Base-by-base conservation (phyloP, 1,140 invertebrate species). In the Fopius arisanus region DNA sequence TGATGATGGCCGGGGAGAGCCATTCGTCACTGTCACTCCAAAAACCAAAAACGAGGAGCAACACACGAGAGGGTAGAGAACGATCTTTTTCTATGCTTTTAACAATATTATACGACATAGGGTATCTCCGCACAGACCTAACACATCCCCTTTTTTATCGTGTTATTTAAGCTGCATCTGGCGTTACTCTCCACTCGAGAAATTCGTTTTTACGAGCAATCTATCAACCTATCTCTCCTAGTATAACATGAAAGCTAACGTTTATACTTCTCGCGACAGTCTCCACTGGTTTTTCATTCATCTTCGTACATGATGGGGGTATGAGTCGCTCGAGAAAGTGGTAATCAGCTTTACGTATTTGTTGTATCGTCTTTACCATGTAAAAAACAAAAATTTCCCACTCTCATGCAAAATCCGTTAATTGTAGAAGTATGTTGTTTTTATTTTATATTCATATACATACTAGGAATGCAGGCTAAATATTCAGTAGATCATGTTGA, bases 1-100 rank as follows among this genome's bases (percentile, higher is more conserved):
- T 80, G 80, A 79, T 73, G 77, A 81, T 77, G 74, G 71, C 78
- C 70, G 75, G 74, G 77, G 79, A 37, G 70, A 76, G 77, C 79
- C 81, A 84, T 85, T 84, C 80, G 80, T 84, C 84, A 85, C 82
- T 85, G 84, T 84, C 82, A 81, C 75, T 67, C 79, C 14, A 28
- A 59, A 59, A 59, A 59, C 54, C 54, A 59, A 59, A 59, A 59
- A 59, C 19, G 23, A 59, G 71, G 40, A 33, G 41, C 7, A 37
- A 43, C 26, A 54, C 40, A 33, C 3, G 14, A 16, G 19, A 59
- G 23, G 7, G 54, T 21, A 59, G 3, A 26, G 54, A 73, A 71
- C 76, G 76, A 76, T 75, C 16, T 77, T 83, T 80, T 83, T 83
- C 78, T 81, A 81, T 82, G 83, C 84, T 82, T 82, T 82, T 81